phyloP scores from a whole-genome alignment of 2,888 invertebrate genomes.

The Anaspis maculata region DNA sequence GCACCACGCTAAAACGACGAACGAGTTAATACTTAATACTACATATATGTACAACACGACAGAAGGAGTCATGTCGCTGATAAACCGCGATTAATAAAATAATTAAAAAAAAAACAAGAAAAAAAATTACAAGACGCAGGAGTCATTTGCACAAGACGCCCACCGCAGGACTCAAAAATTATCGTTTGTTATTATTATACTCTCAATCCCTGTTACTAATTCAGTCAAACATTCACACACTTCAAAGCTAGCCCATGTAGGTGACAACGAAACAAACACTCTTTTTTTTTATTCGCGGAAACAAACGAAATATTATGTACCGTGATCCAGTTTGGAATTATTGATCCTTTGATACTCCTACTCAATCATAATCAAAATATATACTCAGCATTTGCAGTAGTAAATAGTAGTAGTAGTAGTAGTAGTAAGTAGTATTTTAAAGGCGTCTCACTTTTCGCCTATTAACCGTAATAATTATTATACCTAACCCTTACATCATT shows the following conservation, averaged over 20 bases:
- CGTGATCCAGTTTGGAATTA: neutral
- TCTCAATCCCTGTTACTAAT: slow-evolving; percentile 28
- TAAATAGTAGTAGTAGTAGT: too few relatives aligned
- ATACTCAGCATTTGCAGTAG: slow-evolving; percentile 4
- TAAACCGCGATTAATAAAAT: slow-evolving; percentile 15
- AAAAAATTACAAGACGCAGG: slow-evolving; percentile 24
- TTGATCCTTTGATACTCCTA: neutral
- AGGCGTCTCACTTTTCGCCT: too few relatives aligned
- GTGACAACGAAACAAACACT: slow-evolving; percentile 4
- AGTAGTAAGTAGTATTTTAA: too few relatives aligned
- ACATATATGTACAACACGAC: slow-evolving; percentile 36
- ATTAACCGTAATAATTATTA: too few relatives aligned
- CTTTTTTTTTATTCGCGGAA: neutral
- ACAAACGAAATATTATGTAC: too few relatives aligned
- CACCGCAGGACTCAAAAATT: slow-evolving; percentile 35
- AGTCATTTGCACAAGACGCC: slow-evolving; percentile 36
- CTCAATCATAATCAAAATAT: too few relatives aligned
- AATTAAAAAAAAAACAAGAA: neutral
- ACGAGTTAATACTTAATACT: slow-evolving; percentile 37
- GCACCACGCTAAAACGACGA: slow-evolving; percentile 32
- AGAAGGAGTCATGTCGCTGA: slow-evolving; percentile 36
- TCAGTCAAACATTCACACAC: slow-evolving; percentile 30
- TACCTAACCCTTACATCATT: too few relatives aligned
- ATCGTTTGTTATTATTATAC: slow-evolving; percentile 33
- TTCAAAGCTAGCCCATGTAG: slow-evolving; percentile 10